Percentiles rank a stretch among this genome's conserved stretches.
Evolutionary conservation across 2,888 invertebrate species (phyloP).

Genomic region (Deilephila porcellus): DNA sequence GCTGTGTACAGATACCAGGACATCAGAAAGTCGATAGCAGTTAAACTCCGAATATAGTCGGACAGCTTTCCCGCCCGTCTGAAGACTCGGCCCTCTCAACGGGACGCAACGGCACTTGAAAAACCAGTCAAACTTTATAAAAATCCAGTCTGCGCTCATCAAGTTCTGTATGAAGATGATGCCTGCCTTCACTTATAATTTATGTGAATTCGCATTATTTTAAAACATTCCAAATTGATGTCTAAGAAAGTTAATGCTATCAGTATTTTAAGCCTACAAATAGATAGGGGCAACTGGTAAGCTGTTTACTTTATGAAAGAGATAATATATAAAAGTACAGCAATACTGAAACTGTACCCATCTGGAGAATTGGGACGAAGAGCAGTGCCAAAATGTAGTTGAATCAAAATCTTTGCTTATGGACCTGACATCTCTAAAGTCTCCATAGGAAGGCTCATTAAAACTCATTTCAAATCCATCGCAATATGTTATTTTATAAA

Average conservation of each 20-base stretch:
- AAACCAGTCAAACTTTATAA: conserved; percentile 25
- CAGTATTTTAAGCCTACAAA: too few relatives aligned
- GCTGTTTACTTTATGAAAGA: too few relatives aligned
- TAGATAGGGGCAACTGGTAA: too few relatives aligned
- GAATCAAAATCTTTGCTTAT: too few relatives aligned
- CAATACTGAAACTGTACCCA: too few relatives aligned
- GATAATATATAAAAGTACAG: too few relatives aligned
- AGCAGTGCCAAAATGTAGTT: too few relatives aligned
- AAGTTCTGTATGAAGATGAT: not conserved
- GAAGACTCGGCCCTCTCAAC: conserved; percentile 21
- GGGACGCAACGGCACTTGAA: conserved; percentile 41
- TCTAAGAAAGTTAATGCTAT: too few relatives aligned
- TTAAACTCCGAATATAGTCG: conserved; percentile 57
- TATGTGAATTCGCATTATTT: conserved; percentile 2
- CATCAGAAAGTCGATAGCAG: conserved; percentile 64
- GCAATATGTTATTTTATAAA: not conserved
- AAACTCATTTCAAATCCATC: not conserved
- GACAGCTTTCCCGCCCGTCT: conserved; percentile 59
- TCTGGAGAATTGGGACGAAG: too few relatives aligned
- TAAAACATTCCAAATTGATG: not conserved
- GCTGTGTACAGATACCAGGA: conserved; percentile 54
- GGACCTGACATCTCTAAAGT: too few relatives aligned
- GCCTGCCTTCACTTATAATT: not conserved
- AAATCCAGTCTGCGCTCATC: conserved; percentile 15
- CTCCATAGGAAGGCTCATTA: not conserved